These are phyloP conservation scores for Octodonta nipae DNA, from an alignment of 2,888 invertebrate genomes.

Conservation along the genomic window DNA sequence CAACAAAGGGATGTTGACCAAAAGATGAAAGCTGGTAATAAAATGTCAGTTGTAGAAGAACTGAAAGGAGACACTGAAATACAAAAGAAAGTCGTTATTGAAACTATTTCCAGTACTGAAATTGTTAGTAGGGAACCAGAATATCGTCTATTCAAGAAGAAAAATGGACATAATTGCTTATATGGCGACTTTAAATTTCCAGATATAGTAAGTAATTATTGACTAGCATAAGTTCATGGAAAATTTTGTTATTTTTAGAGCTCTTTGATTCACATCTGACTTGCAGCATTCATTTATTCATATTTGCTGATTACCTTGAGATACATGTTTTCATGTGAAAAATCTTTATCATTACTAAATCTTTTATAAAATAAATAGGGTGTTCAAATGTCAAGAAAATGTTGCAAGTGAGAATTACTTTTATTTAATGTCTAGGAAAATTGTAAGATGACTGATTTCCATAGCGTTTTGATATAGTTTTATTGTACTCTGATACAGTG, in stretches of 20 bases:
- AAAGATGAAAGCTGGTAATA: conserved; percentile 24
- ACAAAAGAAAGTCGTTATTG: conserved; percentile 20
- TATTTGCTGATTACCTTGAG: too few relatives aligned
- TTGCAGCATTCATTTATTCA: not conserved
- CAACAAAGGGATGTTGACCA: conserved; percentile 51
- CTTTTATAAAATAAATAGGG: too few relatives aligned
- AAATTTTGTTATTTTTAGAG: too few relatives aligned
- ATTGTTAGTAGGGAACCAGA: conserved; percentile 37
- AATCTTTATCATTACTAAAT: conserved; percentile 1
- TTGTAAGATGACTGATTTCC: too few relatives aligned
- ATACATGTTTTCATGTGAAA: too few relatives aligned
- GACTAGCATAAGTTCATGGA: too few relatives aligned
- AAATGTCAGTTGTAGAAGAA: conserved; percentile 19
- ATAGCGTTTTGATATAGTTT: too few relatives aligned
- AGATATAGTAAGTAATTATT: conserved; percentile 37
- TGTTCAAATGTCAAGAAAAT: too few relatives aligned
- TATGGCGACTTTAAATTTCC: conserved; percentile 51
- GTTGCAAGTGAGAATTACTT: too few relatives aligned
- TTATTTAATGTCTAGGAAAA: too few relatives aligned
- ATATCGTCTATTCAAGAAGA: conserved; percentile 46
- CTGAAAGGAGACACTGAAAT: conserved; percentile 12
- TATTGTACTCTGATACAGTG: too few relatives aligned
- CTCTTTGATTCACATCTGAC: too few relatives aligned
- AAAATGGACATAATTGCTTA: conserved; percentile 42
- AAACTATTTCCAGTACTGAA: conserved; percentile 25